Evolutionary conservation across 2,888 invertebrate species (phyloP).

Genomic region (Drosophila mulleri): DNA sequence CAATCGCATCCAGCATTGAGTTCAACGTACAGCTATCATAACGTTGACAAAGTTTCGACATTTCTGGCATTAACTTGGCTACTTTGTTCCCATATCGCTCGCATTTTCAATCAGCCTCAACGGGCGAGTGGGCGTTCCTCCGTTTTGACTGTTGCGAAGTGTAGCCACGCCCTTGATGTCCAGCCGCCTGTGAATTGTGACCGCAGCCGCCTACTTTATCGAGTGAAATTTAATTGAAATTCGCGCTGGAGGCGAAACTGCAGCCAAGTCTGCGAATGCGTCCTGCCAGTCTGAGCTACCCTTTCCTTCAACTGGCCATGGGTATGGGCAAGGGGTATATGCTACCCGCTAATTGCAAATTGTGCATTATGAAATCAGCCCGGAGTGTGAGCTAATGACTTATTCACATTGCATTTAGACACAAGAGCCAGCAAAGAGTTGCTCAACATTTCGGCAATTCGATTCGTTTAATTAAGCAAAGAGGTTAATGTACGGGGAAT

Average conservation of each 20-base stretch:
- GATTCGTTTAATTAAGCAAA: constrained; percentile 33
- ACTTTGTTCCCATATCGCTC: constrained; percentile 53
- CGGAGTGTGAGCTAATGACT: constrained; percentile 28
- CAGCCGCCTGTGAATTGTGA: neutral
- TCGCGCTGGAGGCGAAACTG: constrained; percentile 48
- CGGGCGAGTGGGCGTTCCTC: neutral
- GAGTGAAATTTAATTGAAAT: constrained; percentile 70
- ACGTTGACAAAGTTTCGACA: constrained; percentile 70
- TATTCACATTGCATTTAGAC: constrained; percentile 29
- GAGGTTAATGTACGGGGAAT: constrained; percentile 11
- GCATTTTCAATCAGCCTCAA: constrained; percentile 62
- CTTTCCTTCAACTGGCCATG: neutral
- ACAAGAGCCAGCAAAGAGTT: neutral
- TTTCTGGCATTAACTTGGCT: constrained; percentile 62
- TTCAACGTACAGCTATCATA: constrained; percentile 74
- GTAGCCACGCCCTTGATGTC: constrained; percentile 3
- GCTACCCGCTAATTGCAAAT: constrained; percentile 1
- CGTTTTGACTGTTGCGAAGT: constrained; percentile 50
- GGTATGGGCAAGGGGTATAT: neutral
- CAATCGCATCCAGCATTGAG: constrained; percentile 14
- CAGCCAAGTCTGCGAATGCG: constrained; percentile 27
- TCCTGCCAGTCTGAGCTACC: neutral
- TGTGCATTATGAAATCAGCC: constrained; percentile 17
- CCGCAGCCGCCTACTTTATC: constrained; percentile 42
- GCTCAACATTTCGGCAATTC: constrained; percentile 8